Evolutionary conservation across 1,140 invertebrate genomes (phyloP), one percentile per base, ranked within the genome.

Genomic region (Anastatus disparis): DNA sequence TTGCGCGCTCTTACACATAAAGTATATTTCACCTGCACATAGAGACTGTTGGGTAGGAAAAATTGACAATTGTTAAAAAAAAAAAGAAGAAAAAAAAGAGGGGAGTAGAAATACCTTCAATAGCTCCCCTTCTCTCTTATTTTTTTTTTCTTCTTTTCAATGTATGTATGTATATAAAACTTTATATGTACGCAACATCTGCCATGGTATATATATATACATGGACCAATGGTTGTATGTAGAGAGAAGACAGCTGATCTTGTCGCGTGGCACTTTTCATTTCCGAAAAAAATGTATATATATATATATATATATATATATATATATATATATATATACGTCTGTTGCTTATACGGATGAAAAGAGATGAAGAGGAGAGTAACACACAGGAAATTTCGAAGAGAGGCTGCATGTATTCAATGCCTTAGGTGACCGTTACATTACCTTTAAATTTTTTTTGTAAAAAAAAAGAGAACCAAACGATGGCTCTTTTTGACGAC

Each of bases 21-120:
- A 73, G 73, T 58, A 73, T 74, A 80, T 83, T 76, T 82, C 82
- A 83, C 82, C 82, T 84, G 81, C 81, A 75, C n/a, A n/a, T n/a
- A n/a, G n/a, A n/a, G n/a, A n/a, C n/a, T n/a, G 77, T 76, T 78
- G 78, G 81, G 80, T 81, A 74, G 78, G 77, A 78, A 83, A 82
- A 82, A 79, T 76, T 59, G 73, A 76, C 52, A 66, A 29, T 69
- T 76, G 74, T 75, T 78, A 76, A 74, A 9, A 15, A 52, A n/a
- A 15, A 6, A n/a, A 44, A 15, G 7, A 44, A 4, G 15, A 10
- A 44, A n/a, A 15, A n/a, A 6, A n/a, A 44, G 46, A 42, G 40
- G 38, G 24, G 42, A 17, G 13, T 29, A 27, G 31, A 44, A 61
- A 38, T 68, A 67, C n/a, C n/a, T n/a, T n/a, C n/a, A n/a, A n/a